Evolutionary conservation across 2,888 invertebrate species (phyloP).

Genomic region (Trichopoda pennipes): DNA sequence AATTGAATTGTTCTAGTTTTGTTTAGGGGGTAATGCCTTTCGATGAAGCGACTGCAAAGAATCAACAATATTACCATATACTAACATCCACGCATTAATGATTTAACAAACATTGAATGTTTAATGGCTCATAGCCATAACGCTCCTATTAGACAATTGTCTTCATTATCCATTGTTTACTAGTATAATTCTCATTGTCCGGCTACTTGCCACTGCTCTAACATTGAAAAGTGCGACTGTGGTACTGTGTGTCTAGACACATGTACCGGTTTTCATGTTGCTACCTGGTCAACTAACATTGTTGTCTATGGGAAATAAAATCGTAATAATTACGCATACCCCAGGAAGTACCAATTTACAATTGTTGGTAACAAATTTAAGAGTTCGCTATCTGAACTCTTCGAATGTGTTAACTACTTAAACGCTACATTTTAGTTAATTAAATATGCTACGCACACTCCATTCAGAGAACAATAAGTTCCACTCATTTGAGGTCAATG

Average conservation of each 20-base stretch:
- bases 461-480: constrained; percentile 93
- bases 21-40: constrained; percentile 96
- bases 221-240: constrained; percentile 97
- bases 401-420: constrained; percentile 92
- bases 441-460: constrained; percentile 88
- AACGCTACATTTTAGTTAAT: constrained; percentile 89
- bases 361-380: constrained; percentile 95
- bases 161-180: constrained; percentile 91
- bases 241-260: constrained; percentile 97
- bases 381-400: constrained; percentile 91
- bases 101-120: constrained; percentile 93
- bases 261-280: constrained; percentile 97
- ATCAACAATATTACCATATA: constrained; percentile 93
- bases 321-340: constrained; percentile 86
- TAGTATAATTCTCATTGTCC: constrained; percentile 96
- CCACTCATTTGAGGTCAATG: constrained; percentile 89
- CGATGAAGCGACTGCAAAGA: constrained; percentile 96
- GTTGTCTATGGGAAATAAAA: constrained; percentile 91
- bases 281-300: constrained; percentile 95
- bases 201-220: constrained; percentile 96
- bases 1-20: constrained; percentile 93
- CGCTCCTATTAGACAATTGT: constrained; percentile 88
- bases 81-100: constrained; percentile 93
- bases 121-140: constrained; percentile 92
- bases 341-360: constrained; percentile 95